Evolutionary conservation across 2,113 vertebrate genomes (phyloP), one percentile per base, ranked within the genome.

Genomic region (Condylura cristata): DNA sequence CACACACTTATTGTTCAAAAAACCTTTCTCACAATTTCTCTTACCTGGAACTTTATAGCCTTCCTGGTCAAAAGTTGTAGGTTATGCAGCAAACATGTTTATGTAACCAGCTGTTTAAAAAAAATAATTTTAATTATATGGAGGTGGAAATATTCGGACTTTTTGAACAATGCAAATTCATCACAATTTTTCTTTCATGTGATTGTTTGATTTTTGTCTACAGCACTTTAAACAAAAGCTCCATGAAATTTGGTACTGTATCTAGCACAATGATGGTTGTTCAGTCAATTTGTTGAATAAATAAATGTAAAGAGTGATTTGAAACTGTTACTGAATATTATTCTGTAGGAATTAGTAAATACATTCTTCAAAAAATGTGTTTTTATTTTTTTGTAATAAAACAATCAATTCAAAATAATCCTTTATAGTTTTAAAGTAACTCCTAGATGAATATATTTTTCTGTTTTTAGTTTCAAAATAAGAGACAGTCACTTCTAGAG

Each of bases 321-420:
- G 17, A 87, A 89, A 56, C n/a, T 94, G 91, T 86, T 83, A 66
- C 75, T 72, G 24, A 60, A 92, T 34, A 39, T 53, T 81, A 12
- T 84, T 86, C 91, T 95, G 28, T 83, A 79, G 53, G 13, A 86
- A 39, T 82, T 87, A 56, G 13, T 46, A 91, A 74, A 70, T 89
- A 12, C 71, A 44, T 26, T 41, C 18, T 41, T 44, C 82, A 68
- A 61, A 58, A 86, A 78, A 20, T 63, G 0, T 74, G 8, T 26
- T 92, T 79, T 66, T 87, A 37, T 83, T 79, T 90, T 76, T 86
- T n/a, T 71, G 84, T 72, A 24, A 70, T 88, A 85, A 82, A 70
- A 53, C 1, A 9, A 41, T 93, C 48, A 94, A 68, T 8, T 84
- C 90, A 44, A 82, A 94, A 85, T 66, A 76, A 76, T 66, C 24